Base-by-base conservation (phyloP, 2,113 vertebrate genomes). In the Procapra przewalskii region DNA sequence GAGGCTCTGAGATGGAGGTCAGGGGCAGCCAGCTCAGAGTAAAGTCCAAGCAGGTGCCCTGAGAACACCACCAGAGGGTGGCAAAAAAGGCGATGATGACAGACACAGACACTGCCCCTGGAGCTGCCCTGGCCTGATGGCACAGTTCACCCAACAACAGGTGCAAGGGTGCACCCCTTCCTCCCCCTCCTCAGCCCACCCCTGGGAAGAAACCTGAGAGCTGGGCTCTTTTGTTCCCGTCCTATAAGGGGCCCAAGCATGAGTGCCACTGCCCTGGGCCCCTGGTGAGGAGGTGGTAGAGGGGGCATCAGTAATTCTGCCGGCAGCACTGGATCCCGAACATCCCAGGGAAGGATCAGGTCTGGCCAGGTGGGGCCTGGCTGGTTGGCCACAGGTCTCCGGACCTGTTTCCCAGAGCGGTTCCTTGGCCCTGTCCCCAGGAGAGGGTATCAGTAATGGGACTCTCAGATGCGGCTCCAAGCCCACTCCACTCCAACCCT, bases 311-410 rank as follows among this genome's bases (percentile, higher is more conserved):
- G 36, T 27, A 59, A 77, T 33, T 31, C 50, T 60, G 2, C 59
- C 59, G 12, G 84, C 7, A 40, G 14, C 2, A 1, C 0, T 60
- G 54, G 81, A 48, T 13, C 1, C 54, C 0, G 6, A 81, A 5
- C 3, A 0, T 31, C 67, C 40, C 90, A 84, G 79, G 67, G 15
- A 81, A n/a, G 82, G 19, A 19, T 33, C 71, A 19, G 36, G 52
- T 48, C 60, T 91, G 82, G 71, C 36, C n/a, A 81, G 62, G 48
- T 59, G 48, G 36, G 31, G 60, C 60, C 31, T 64, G 14, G 29
- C 29, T 45, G 14, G 17, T 7, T 59, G 52, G 80, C n/a, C 40
- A 85, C 60, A 57, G 55, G 23, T 89, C 27, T 33, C 17, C 3
- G 2, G 8, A 19, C 17, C 55, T 29, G 36, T 31, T 4, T 15